Percentiles rank a stretch among this genome's conserved stretches.
Conservation (phyloP, 2,888 invertebrate genomes). For the Phytoseiulus persimilis region DNA sequence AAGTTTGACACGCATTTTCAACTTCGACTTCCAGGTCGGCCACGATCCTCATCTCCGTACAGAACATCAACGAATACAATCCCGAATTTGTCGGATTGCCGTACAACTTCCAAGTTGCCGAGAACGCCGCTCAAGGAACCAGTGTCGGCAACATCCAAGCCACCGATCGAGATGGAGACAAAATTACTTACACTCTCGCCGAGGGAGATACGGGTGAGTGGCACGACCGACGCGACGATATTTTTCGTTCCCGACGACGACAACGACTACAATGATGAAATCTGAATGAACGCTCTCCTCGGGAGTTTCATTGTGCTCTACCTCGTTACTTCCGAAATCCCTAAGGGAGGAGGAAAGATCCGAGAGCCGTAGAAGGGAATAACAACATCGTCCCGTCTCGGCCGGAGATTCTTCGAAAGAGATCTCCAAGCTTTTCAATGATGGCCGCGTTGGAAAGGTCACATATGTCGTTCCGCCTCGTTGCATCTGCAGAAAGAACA, state of each 20-base stretch:
- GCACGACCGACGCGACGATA: neutral
- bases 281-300: too few relatives aligned
- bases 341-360: neutral
- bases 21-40: slow-evolving; percentile 43
- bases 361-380: neutral
- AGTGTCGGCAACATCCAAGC: slow-evolving; percentile 48
- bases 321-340: too few relatives aligned
- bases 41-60: slow-evolving; percentile 47
- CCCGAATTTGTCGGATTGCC: slow-evolving; percentile 49
- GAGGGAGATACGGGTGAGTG: slow-evolving; percentile 44
- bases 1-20: neutral
- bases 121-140: slow-evolving; percentile 45
- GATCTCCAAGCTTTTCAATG: neutral
- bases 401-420: neutral
- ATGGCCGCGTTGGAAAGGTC: neutral
- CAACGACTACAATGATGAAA: too few relatives aligned
- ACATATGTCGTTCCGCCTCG: neutral
- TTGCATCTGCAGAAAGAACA: neutral
- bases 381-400: neutral
- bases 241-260: too few relatives aligned
- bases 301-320: too few relatives aligned
- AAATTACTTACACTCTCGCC: slow-evolving; percentile 46
- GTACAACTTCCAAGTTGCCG: slow-evolving; percentile 45
- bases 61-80: slow-evolving; percentile 52
- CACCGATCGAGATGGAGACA: slow-evolving; percentile 47